phyloP scores from a whole-genome alignment of 2,888 invertebrate species.

The Apomyelois bistriatella region DNA sequence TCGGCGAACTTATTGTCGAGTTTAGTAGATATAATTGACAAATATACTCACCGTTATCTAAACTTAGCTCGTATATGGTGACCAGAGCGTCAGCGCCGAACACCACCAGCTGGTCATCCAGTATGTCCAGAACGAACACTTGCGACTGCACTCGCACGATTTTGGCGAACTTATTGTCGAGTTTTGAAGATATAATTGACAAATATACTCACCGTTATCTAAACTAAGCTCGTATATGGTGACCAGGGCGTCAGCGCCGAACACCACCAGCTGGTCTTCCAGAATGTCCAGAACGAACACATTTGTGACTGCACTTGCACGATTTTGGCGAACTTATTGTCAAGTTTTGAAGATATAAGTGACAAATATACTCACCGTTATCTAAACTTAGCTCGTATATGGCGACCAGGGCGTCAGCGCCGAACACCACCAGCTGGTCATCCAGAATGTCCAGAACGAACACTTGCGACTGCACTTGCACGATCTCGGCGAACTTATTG shows the following conservation, averaged over 20 bases:
- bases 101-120: conserved; percentile 91
- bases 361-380: conserved; percentile 58
- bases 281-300: conserved; percentile 92
- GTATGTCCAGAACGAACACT: conserved; percentile 90
- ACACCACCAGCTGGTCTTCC: conserved; percentile 91
- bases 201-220: conserved; percentile 67
- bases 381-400: conserved; percentile 84
- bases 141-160: too few species aligned
- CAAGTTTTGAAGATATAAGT: too few species aligned
- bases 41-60: conserved; percentile 71
- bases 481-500: too few species aligned
- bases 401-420: conserved; percentile 89
- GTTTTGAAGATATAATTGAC: too few species aligned
- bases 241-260: conserved; percentile 91
- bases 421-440: conserved; percentile 92
- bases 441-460: conserved; percentile 91
- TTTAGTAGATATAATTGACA: too few species aligned
- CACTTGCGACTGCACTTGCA: conserved; percentile 93
- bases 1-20: conserved; percentile 69
- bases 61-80: conserved; percentile 83
- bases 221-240: conserved; percentile 84
- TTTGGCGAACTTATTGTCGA: too few species aligned
- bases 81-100: conserved; percentile 92
- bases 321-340: too few species aligned
- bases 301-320: too few species aligned